Evolutionary conservation across 2,888 invertebrate species (phyloP).

Genomic region (Chloroclysta siterata): DNA sequence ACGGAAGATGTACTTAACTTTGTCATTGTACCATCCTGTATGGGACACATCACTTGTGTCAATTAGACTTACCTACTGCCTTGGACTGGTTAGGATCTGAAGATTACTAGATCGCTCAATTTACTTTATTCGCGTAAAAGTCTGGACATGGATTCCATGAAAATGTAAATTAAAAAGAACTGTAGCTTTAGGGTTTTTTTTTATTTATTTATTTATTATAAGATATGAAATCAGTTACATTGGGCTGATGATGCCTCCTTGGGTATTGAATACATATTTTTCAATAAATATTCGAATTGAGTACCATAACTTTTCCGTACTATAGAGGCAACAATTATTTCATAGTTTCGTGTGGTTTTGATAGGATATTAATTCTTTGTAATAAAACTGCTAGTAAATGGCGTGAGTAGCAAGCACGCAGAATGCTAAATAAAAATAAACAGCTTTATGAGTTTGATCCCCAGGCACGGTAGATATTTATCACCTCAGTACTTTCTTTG

Average conservation of each 20-base stretch:
- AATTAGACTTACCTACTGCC: constrained; percentile 11
- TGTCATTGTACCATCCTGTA: constrained; percentile 17
- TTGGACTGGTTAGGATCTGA: constrained; percentile 10
- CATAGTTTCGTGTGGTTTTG: background rate
- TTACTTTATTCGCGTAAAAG: background rate
- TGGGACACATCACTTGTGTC: constrained; percentile 6
- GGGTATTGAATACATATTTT: too few relatives aligned
- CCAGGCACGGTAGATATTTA: too few relatives aligned
- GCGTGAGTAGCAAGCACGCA: background rate
- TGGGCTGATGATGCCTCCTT: too few relatives aligned
- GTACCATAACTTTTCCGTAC: too few relatives aligned
- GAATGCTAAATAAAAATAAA: background rate
- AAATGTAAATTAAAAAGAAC: too few relatives aligned
- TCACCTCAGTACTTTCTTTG: too few relatives aligned
- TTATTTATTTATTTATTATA: too few relatives aligned
- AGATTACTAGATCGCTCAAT: background rate
- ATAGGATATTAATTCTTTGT: background rate
- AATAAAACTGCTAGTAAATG: background rate
- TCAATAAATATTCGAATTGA: too few relatives aligned
- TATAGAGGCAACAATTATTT: background rate
- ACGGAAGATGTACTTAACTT: constrained; percentile 17
- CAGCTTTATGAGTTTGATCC: too few relatives aligned
- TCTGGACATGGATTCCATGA: too few relatives aligned
- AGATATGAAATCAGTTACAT: too few relatives aligned
- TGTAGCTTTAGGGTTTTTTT: too few relatives aligned